Percentiles rank a stretch among this genome's conserved stretches.
Conservation (phyloP, 2,797 vertebrate species). For the Novumbra hubbsi region DNA sequence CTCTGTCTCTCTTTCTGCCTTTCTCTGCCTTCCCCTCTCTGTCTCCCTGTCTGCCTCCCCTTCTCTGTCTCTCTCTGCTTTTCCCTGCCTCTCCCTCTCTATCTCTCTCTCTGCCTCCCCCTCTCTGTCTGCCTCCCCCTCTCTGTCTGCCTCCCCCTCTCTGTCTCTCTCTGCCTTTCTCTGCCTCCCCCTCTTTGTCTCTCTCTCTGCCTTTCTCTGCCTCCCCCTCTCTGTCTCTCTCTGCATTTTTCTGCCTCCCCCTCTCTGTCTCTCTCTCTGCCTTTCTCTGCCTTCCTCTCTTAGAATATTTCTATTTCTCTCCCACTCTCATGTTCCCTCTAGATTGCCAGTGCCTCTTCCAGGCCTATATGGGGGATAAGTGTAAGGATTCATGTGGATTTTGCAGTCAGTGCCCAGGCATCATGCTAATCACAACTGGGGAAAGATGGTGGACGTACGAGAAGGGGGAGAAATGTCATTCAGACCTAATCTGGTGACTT, state of each 20-base stretch:
- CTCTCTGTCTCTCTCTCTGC: not conserved
- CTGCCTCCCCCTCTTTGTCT: too few species aligned
- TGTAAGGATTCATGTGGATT: conserved; percentile 57
- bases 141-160: too few species aligned
- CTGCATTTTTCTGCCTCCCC: too few species aligned
- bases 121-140: too few species aligned
- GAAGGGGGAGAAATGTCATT: conserved; percentile 58
- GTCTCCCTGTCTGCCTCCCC: too few species aligned
- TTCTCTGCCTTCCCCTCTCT: conserved; percentile 1
- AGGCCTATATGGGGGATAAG: conserved; percentile 53
- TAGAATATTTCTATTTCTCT: conserved; percentile 5
- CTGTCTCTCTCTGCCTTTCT: too few species aligned
- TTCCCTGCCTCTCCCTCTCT: conserved; percentile 10
- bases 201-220: too few species aligned
- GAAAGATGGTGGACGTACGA: conserved; percentile 58
- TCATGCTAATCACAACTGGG: conserved; percentile 69
- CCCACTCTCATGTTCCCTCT: conserved; percentile 18
- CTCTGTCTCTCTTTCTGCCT: too few species aligned
- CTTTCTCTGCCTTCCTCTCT: conserved; percentile 11
- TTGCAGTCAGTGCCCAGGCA: conserved; percentile 54
- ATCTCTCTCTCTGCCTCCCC: too few species aligned
- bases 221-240: too few species aligned
- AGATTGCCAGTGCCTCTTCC: conserved; percentile 39
- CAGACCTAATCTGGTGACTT: conserved; percentile 68
- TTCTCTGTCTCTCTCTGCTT: conserved; percentile 3